A percentile compares a stretch with the other conserved stretches of the same genome.
phyloP scores from a whole-genome alignment of 2,888 invertebrate genomes.

The Andrena fulva region DNA sequence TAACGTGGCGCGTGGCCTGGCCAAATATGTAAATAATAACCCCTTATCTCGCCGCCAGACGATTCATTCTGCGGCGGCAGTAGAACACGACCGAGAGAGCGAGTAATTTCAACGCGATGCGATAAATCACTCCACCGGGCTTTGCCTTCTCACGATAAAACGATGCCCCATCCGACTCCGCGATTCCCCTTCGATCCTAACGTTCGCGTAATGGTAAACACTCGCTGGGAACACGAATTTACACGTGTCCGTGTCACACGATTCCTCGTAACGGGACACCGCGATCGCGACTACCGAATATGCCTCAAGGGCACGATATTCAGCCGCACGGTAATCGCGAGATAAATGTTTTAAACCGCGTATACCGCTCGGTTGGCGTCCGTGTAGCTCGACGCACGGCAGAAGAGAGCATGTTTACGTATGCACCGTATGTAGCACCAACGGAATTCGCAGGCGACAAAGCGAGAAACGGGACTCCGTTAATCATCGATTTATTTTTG shows the following conservation, averaged over 20 bases:
- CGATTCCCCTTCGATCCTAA: neutral
- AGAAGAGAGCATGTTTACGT: slow-evolving; percentile 22
- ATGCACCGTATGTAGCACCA: slow-evolving; percentile 17
- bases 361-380: neutral
- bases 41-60: slow-evolving; percentile 32
- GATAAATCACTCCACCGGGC: neutral
- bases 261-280: neutral
- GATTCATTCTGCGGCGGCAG: neutral
- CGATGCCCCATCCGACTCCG: neutral
- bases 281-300: neutral
- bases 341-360: neutral
- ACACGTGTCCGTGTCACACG: slow-evolving; percentile 6
- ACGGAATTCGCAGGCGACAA: slow-evolving; percentile 11
- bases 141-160: neutral
- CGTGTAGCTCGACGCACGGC: slow-evolving; percentile 3
- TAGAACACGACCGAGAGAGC: neutral
- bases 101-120: neutral
- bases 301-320: no score
- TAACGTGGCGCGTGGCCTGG: slow-evolving; percentile 24
- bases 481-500: slow-evolving; percentile 11
- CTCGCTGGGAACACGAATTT: neutral
- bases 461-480: slow-evolving; percentile 1
- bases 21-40: slow-evolving; percentile 19
- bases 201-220: neutral
- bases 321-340: neutral